These are phyloP conservation scores for Drosophila kurseongensis DNA, from an alignment of 1,140 invertebrate genomes.

Conservation along the genomic window DNA sequence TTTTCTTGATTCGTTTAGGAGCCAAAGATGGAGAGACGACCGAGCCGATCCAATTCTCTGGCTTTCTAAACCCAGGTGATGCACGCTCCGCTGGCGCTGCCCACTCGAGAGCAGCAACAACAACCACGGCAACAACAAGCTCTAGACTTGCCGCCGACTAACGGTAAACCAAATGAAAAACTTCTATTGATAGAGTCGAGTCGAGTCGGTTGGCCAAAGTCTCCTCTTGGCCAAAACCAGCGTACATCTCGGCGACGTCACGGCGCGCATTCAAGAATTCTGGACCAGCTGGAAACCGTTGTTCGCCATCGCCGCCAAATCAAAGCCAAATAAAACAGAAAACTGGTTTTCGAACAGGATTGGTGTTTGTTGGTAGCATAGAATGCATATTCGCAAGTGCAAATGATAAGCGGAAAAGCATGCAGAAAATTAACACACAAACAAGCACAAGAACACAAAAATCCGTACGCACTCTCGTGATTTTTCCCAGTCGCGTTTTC, in stretches of 20 bases:
- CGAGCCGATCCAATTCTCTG: constrained; percentile 24
- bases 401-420: constrained; percentile 60
- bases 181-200: constrained; percentile 59
- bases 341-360: constrained; percentile 62
- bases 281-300: constrained; percentile 53
- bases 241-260: constrained; percentile 50
- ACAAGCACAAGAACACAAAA: constrained; percentile 18
- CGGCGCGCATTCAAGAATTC: constrained; percentile 68
- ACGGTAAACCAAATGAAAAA: constrained; percentile 75
- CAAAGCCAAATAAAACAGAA: constrained; percentile 44
- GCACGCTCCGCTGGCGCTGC: constrained; percentile 70
- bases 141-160: constrained; percentile 49
- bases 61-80: constrained; percentile 67
- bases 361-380: constrained; percentile 7
- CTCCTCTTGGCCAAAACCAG: constrained; percentile 9
- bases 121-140: constrained; percentile 27
- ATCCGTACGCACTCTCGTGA: constrained; percentile 29
- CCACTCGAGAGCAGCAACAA: constrained; percentile 52
- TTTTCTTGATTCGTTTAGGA: constrained; percentile 10
- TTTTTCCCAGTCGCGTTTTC: constrained; percentile 19
- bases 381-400: constrained; percentile 37
- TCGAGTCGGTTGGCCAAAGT: constrained; percentile 3
- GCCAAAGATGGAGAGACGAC: constrained; percentile 18
- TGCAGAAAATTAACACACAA: constrained; percentile 53
- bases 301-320: constrained; percentile 10